These are phyloP conservation scores for Trissolcus basalis DNA, from an alignment of 1,140 invertebrate species.

Conservation along the genomic window DNA sequence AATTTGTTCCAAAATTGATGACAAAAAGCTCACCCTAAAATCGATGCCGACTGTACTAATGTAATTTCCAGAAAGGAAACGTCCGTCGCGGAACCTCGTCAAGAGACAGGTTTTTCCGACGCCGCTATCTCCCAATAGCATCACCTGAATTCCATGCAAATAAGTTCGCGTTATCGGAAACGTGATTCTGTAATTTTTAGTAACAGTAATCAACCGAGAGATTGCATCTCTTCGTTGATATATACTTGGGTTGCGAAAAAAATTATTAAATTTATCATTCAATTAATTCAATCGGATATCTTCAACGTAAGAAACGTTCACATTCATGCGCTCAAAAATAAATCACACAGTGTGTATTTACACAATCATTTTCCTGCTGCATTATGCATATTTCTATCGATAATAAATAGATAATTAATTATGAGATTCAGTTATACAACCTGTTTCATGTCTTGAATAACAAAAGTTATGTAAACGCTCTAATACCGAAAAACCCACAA, in stretches of 20 bases:
- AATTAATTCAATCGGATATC: no score
- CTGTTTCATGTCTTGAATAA: no score
- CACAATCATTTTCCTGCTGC: no score
- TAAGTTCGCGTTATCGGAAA: constrained; percentile 47
- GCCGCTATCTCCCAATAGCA: constrained; percentile 92
- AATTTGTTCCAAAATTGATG: background rate
- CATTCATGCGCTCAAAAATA: no score
- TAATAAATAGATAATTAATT: no score
- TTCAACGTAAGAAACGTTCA: no score
- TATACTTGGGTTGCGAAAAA: background rate
- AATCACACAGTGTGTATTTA: no score
- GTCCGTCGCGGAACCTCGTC: constrained; percentile 89
- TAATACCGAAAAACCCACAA: no score
- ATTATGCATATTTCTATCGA: no score
- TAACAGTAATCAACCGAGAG: constrained; percentile 24
- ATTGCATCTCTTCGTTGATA: constrained; percentile 19
- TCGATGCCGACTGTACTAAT: constrained; percentile 97
- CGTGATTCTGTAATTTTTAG: constrained; percentile 40
- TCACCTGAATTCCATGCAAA: constrained; percentile 79
- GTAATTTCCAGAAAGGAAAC: constrained; percentile 91
- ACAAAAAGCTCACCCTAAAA: constrained; percentile 87
- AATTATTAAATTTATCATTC: no score
- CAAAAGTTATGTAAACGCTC: no score
- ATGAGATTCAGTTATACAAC: no score
- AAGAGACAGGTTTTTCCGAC: constrained; percentile 93